Evolutionary conservation across 2,113 vertebrate genomes (phyloP).

Genomic region (Dinomys branickii): DNA sequence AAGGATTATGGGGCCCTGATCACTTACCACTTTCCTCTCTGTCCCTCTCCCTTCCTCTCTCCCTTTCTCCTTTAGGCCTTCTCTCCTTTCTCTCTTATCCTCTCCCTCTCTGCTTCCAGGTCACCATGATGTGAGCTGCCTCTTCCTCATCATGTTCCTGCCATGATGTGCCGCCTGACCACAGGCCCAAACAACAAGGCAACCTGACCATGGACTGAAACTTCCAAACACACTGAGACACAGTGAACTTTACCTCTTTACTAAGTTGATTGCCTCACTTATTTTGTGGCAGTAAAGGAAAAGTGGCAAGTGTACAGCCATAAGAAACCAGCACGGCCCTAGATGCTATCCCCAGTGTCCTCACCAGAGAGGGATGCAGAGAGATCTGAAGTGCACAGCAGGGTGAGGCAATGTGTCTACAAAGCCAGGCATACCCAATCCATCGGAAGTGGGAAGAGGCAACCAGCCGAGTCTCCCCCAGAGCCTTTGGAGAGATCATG

Average conservation of each 20-base stretch:
- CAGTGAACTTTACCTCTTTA: not conserved
- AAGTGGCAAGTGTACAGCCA: not conserved
- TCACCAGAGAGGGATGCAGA: not conserved
- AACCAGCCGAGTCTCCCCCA: rapidly evolving
- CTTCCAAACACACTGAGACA: not conserved
- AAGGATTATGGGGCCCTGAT: rapidly evolving
- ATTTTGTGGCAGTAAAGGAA: not conserved
- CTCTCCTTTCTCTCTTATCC: not conserved
- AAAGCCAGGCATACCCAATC: not conserved
- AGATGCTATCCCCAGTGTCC: not conserved
- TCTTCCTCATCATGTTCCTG: not conserved
- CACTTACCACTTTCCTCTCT: not conserved
- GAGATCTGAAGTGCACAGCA: rapidly evolving
- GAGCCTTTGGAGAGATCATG: too few species aligned
- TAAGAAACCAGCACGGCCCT: not conserved
- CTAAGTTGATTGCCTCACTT: not conserved
- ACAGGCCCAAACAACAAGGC: too few species aligned
- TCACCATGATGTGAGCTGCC: not conserved
- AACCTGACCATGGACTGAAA: not conserved
- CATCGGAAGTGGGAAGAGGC: not conserved
- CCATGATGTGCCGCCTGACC: too few species aligned
- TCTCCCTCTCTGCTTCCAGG: not conserved
- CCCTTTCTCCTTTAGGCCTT: not conserved
- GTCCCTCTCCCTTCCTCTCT: not conserved
- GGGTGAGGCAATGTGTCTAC: too few species aligned